Evolutionary conservation across 1,140 invertebrate species (phyloP).

Genomic region (Saccostrea glomerata): DNA sequence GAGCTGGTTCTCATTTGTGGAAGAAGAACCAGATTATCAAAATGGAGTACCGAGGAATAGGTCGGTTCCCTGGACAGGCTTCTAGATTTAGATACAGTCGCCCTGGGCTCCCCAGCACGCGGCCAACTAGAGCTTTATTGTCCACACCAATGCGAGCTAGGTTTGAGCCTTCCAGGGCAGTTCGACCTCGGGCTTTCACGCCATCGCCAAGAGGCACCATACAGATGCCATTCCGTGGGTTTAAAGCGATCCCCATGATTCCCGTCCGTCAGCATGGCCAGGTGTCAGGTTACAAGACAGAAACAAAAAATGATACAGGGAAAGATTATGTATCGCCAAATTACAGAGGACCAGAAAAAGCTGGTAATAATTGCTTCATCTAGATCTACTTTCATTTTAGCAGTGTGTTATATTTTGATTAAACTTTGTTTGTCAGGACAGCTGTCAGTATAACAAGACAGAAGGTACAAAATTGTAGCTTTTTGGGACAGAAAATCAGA

Average conservation of each 20-base stretch:
- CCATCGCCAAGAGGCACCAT: neutral
- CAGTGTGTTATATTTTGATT: too few species aligned
- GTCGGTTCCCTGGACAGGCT: neutral
- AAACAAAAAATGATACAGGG: neutral
- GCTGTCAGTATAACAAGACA: too few species aligned
- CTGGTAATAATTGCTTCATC: neutral
- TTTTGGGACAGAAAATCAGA: too few species aligned
- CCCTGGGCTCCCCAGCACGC: neutral
- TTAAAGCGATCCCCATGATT: slow-evolving; percentile 5
- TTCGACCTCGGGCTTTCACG: neutral
- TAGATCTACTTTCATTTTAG: too few species aligned
- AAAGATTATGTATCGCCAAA: neutral
- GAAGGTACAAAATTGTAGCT: too few species aligned
- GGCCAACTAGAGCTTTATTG: neutral
- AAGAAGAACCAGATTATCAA: slow-evolving; percentile 18
- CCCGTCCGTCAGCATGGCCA: neutral
- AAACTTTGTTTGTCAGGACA: too few species aligned
- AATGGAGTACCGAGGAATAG: neutral
- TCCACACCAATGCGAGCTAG: neutral
- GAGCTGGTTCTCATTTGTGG: neutral
- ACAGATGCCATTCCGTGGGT: neutral
- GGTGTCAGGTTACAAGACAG: neutral
- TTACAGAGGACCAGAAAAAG: neutral
- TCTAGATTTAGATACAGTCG: neutral
- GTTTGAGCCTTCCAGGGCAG: neutral